Evolutionary conservation across 2,113 vertebrate species (phyloP).

Genomic region (Nycticryphes semicollaris): DNA sequence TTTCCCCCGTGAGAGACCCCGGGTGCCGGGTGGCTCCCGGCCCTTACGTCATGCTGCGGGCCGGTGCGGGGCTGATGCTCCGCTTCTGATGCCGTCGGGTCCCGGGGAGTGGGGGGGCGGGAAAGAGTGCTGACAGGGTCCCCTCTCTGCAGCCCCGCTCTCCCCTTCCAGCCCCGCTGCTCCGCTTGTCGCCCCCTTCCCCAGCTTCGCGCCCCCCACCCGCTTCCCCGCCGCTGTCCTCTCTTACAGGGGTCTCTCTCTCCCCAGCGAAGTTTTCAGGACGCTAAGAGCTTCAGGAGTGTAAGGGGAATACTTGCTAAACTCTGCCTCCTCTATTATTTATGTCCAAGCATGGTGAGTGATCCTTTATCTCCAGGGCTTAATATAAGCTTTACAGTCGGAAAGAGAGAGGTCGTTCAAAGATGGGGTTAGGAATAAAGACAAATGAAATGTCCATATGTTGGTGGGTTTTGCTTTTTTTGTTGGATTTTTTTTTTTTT

Average conservation of each 20-base stretch:
- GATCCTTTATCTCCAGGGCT: conserved; percentile 24
- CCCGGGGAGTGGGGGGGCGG: conserved; percentile 26
- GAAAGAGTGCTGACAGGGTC: conserved; percentile 81
- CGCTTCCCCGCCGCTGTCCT: background rate
- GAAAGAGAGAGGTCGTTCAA: conserved; percentile 40
- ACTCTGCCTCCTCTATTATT: conserved; percentile 70
- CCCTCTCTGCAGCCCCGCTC: conserved; percentile 3
- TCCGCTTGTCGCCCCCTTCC: too few species aligned
- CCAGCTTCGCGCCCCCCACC: too few species aligned
- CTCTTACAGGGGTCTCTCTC: conserved; percentile 1
- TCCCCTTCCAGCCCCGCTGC: conserved; percentile 26
- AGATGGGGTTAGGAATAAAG: background rate
- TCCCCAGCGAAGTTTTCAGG: conserved; percentile 44
- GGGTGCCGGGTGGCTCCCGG: conserved; percentile 70
- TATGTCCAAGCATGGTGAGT: conserved; percentile 47
- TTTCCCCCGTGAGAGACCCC: conserved; percentile 56
- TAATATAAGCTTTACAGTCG: background rate
- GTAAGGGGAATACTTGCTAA: conserved; percentile 54
- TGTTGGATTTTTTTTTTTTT: background rate
- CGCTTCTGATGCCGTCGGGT: conserved; percentile 79
- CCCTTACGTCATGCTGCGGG: conserved; percentile 96
- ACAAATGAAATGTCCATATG: background rate
- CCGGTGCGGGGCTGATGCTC: conserved; percentile 87
- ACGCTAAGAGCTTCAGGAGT: conserved; percentile 59
- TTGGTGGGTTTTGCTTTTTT: background rate